These are phyloP conservation scores for Diarsia mendica DNA, from an alignment of 2,888 invertebrate genomes.

Conservation along the genomic window DNA sequence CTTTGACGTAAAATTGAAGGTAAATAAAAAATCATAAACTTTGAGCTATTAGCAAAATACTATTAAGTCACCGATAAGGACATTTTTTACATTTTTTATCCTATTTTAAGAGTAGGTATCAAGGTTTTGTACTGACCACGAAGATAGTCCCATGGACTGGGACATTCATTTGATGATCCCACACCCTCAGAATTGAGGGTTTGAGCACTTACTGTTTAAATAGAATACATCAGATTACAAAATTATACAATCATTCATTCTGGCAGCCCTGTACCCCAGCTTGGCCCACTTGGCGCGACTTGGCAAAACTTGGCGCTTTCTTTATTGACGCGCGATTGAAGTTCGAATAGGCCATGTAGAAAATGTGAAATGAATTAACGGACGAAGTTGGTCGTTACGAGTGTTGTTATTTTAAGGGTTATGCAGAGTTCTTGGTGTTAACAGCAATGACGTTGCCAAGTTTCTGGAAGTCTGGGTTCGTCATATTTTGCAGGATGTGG, in stretches of 20 bases:
- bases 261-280: constrained; percentile 12
- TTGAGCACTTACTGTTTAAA: not conserved
- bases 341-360: constrained; percentile 55
- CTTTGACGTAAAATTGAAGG: too few relatives aligned
- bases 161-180: not conserved
- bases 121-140: not conserved
- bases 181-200: not conserved
- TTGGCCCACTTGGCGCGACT: constrained; percentile 43
- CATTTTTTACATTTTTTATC: not conserved
- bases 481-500: not conserved
- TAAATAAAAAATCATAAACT: too few relatives aligned
- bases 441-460: not conserved
- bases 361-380: constrained; percentile 55
- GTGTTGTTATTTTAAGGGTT: constrained; percentile 21
- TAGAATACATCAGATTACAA: not conserved
- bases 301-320: constrained; percentile 44
- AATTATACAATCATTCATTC: not conserved
- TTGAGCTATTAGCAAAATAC: not conserved
- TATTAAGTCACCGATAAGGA: not conserved
- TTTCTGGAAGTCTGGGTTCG: not conserved
- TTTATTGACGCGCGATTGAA: constrained; percentile 56
- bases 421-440: not conserved
- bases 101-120: not conserved
- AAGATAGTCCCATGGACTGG: not conserved
- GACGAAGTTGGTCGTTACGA: constrained; percentile 16